Percentiles rank a stretch among this genome's conserved stretches.
These are phyloP conservation scores for Drosophila gunungcola DNA, from an alignment of 1,140 invertebrate genomes.

Conservation along the genomic window DNA sequence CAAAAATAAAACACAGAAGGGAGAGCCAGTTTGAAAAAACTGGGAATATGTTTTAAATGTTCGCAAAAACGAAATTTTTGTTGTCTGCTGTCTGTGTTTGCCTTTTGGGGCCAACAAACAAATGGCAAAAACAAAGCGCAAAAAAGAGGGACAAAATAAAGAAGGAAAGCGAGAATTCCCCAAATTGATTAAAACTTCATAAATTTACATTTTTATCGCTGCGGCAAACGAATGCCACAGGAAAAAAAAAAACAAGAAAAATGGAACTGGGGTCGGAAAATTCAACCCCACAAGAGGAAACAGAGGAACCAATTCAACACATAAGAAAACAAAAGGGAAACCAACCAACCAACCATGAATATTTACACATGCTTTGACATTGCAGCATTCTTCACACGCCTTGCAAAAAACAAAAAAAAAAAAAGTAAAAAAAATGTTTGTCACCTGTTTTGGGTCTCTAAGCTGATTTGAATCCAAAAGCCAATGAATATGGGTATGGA, in stretches of 20 bases:
- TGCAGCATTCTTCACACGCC: conserved; percentile 46
- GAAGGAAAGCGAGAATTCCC: conserved; percentile 71
- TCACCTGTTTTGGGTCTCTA: conserved; percentile 63
- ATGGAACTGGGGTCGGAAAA: conserved; percentile 26
- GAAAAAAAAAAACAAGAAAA: conserved; percentile 39
- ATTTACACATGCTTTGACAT: conserved; percentile 75
- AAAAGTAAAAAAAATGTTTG: conserved; percentile 13
- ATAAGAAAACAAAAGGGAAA: conserved; percentile 53
- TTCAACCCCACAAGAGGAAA: conserved; percentile 37
- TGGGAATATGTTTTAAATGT: conserved; percentile 79
- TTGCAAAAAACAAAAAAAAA: background rate
- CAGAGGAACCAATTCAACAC: conserved; percentile 53
- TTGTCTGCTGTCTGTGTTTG: conserved; percentile 54
- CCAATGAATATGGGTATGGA: conserved; percentile 51
- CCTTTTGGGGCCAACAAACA: conserved; percentile 60
- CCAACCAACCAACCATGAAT: conserved; percentile 55
- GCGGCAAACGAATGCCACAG: conserved; percentile 64
- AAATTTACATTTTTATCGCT: conserved; percentile 82
- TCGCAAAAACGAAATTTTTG: conserved; percentile 41
- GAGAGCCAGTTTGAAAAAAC: conserved; percentile 26
- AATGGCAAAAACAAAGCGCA: conserved; percentile 37
- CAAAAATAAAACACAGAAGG: conserved; percentile 31
- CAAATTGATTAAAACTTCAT: conserved; percentile 83
- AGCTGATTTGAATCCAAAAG: conserved; percentile 64
- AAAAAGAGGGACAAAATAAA: conserved; percentile 17